Conservation (phyloP, 2,113 vertebrate species). For the Neolamprologus kungweensis region DNA sequence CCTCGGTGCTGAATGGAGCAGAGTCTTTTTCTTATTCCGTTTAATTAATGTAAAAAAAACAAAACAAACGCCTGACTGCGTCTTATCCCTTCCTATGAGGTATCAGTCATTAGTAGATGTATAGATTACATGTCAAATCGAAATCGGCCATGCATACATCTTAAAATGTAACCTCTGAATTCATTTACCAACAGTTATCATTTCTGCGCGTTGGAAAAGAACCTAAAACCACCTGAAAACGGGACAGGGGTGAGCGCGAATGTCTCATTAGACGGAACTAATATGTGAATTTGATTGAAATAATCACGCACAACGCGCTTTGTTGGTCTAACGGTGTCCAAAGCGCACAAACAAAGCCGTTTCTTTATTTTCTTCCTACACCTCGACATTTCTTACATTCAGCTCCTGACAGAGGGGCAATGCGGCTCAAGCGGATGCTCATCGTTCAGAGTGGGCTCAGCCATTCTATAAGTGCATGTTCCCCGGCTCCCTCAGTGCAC, state of each 20-base stretch:
- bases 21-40: neutral
- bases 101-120: neutral
- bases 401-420: neutral
- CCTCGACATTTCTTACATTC: neutral
- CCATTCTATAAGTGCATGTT: neutral
- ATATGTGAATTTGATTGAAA: neutral
- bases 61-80: neutral
- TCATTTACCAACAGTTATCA: neutral
- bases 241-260: neutral
- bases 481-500: neutral
- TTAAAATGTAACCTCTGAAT: neutral
- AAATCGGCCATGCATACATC: neutral
- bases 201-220: neutral
- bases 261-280: neutral
- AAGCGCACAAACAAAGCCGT: neutral
- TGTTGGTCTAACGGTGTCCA: neutral
- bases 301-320: neutral
- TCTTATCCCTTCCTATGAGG: neutral
- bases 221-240: neutral
- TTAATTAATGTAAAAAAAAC: neutral
- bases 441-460: neutral
- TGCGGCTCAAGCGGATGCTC: neutral
- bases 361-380: neutral
- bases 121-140: neutral
- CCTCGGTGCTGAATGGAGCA: neutral